phyloP scores from a whole-genome alignment of 2,113 vertebrate species.

The Orcinus orca region DNA sequence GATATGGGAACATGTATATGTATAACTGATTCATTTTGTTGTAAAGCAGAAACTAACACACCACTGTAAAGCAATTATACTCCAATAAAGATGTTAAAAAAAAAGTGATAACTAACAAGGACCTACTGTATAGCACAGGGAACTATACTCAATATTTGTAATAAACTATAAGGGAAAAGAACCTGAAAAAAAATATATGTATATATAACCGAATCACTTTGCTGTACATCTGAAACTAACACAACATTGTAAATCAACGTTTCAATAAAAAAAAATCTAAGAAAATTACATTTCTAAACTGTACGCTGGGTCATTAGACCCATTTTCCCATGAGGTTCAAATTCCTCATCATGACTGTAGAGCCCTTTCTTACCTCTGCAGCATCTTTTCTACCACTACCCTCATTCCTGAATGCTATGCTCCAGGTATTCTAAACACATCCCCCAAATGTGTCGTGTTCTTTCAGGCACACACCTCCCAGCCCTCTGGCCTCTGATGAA shows the following conservation, averaged over 20 bases:
- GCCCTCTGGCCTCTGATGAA: not conserved
- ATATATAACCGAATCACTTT: not conserved
- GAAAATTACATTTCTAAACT: not conserved
- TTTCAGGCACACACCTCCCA: not conserved
- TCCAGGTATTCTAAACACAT: not conserved
- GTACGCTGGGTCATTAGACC: not conserved
- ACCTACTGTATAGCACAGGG: not conserved
- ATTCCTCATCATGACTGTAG: not conserved
- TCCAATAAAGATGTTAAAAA: too few species aligned
- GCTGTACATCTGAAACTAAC: not conserved
- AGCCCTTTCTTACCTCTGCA: not conserved
- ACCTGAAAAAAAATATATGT: not conserved
- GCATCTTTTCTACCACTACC: not conserved
- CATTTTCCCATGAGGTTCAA: not conserved
- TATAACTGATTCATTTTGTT: too few species aligned
- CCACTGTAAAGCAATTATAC: too few species aligned
- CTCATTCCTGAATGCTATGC: not conserved
- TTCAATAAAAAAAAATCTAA: not conserved
- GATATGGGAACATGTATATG: too few species aligned
- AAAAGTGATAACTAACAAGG: not conserved
- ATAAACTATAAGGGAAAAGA: not conserved
- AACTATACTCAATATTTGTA: not conserved
- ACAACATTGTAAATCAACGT: not conserved
- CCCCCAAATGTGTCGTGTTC: not conserved
- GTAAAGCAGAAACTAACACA: too few species aligned